A percentile compares a stretch with the other conserved stretches of the same genome.
phyloP scores from a whole-genome alignment of 2,113 vertebrate species.

The Eudyptes chrysolophus region DNA sequence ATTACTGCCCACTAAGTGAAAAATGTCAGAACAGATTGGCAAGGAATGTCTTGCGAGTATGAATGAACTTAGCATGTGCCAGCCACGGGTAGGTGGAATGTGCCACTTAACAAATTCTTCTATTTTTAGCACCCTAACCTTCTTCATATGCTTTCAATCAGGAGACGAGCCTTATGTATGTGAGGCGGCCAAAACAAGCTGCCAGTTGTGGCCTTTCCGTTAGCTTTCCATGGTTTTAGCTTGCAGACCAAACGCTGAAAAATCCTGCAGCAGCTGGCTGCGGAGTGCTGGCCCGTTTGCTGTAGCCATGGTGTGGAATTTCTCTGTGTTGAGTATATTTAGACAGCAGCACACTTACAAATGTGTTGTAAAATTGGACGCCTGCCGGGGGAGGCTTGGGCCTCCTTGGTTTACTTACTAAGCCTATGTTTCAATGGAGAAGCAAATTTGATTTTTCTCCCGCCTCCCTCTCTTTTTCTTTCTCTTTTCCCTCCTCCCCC shows the following conservation, averaged over 20 bases:
- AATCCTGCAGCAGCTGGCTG: conserved; percentile 47
- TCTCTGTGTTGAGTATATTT: conserved; percentile 69
- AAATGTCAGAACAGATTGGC: background rate
- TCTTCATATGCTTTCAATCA: conserved; percentile 7
- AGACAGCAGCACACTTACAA: conserved; percentile 73
- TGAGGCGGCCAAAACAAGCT: background rate
- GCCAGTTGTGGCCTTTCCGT: conserved; percentile 36
- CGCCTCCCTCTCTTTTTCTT: background rate
- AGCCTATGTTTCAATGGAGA: conserved; percentile 55
- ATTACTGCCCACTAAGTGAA: background rate
- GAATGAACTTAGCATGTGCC: conserved; percentile 57
- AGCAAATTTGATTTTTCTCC: conserved; percentile 56
- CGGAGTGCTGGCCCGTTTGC: background rate
- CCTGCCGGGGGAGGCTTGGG: conserved; percentile 47
- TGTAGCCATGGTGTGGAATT: conserved; percentile 75
- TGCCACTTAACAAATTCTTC: conserved; percentile 49
- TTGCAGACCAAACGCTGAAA: background rate
- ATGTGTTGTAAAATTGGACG: conserved; percentile 58
- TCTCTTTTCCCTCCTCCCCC: conserved; percentile 27
- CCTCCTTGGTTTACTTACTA: conserved; percentile 63
- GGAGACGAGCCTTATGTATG: background rate
- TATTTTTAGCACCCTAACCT: conserved; percentile 47
- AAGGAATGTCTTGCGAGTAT: background rate
- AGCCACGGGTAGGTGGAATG: conserved; percentile 23
- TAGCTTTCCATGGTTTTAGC: background rate